Percentiles rank a stretch among this genome's conserved stretches.
phyloP scores from a whole-genome alignment of 2,113 vertebrate genomes.

The Sylvilagus bachmani region DNA sequence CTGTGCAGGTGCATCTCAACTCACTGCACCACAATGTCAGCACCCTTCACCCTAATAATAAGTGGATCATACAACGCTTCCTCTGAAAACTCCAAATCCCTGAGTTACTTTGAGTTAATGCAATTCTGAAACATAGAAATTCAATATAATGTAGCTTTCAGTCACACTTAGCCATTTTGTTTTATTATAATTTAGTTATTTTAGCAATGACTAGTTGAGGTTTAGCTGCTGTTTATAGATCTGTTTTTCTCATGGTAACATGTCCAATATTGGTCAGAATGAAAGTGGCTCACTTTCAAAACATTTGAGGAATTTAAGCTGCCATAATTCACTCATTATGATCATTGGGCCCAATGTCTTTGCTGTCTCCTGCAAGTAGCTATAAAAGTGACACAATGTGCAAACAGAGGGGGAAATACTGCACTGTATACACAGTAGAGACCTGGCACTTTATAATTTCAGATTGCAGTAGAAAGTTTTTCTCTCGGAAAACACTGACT shows the following conservation, averaged over 20 bases:
- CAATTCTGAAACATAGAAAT: slow-evolving; percentile 20
- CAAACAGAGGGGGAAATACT: slow-evolving; percentile 50
- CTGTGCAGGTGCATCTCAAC: no score
- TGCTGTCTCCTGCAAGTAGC: slow-evolving; percentile 54
- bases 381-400: slow-evolving; percentile 6
- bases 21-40: no score
- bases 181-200: slow-evolving; percentile 57
- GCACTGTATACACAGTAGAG: neutral
- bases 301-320: slow-evolving; percentile 48
- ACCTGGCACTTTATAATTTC: fast-evolving
- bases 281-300: slow-evolving; percentile 45
- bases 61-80: neutral
- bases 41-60: neutral
- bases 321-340: slow-evolving; percentile 33
- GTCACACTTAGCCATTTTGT: slow-evolving; percentile 68
- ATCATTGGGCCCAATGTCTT: neutral
- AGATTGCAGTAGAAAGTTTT: no score
- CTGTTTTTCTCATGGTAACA: neutral
- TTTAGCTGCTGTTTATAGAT: neutral
- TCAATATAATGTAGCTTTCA: slow-evolving; percentile 14
- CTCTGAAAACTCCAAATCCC: neutral
- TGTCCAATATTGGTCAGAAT: slow-evolving; percentile 39
- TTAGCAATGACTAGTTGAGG: neutral
- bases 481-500: slow-evolving; percentile 64
- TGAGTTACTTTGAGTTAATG: slow-evolving; percentile 22